Evolutionary conservation across 2,113 vertebrate species (phyloP).

Genomic region (Calidris pugnax): DNA sequence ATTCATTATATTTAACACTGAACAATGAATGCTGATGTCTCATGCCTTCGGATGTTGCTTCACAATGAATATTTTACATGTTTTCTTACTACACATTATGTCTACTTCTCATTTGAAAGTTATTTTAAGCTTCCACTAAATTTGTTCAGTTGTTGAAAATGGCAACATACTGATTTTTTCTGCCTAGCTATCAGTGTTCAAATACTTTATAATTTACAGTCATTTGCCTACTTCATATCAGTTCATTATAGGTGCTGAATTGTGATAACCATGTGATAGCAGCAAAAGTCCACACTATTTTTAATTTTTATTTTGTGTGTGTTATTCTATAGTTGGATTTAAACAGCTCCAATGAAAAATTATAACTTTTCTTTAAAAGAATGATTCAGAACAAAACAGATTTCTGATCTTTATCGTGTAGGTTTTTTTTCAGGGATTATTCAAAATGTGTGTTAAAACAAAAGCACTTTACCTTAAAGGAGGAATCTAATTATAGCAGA

Average conservation of each 20-base stretch:
- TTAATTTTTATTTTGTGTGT: not conserved
- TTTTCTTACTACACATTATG: not conserved
- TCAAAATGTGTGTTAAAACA: conserved; percentile 46
- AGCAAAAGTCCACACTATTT: not conserved
- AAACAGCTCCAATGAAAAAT: not conserved
- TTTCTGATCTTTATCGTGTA: not conserved
- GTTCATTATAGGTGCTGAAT: not conserved
- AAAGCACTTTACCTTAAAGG: conserved; percentile 39
- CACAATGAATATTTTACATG: not conserved
- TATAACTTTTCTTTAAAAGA: not conserved
- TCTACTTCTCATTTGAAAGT: not conserved
- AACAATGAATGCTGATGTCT: not conserved
- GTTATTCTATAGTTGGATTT: not conserved
- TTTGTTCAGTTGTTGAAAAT: not conserved
- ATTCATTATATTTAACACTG: not conserved
- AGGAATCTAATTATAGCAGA: conserved; percentile 8
- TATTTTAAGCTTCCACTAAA: conserved; percentile 16
- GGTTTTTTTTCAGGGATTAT: not conserved
- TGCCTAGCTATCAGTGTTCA: not conserved
- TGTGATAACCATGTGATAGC: not conserved
- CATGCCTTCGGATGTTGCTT: not conserved
- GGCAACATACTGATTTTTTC: not conserved
- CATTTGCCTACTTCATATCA: not conserved
- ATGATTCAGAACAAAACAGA: not conserved
- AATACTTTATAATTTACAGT: not conserved